Evolutionary conservation across 2,797 vertebrate genomes (phyloP).

Genomic region (Triplophysa yarkandensis): DNA sequence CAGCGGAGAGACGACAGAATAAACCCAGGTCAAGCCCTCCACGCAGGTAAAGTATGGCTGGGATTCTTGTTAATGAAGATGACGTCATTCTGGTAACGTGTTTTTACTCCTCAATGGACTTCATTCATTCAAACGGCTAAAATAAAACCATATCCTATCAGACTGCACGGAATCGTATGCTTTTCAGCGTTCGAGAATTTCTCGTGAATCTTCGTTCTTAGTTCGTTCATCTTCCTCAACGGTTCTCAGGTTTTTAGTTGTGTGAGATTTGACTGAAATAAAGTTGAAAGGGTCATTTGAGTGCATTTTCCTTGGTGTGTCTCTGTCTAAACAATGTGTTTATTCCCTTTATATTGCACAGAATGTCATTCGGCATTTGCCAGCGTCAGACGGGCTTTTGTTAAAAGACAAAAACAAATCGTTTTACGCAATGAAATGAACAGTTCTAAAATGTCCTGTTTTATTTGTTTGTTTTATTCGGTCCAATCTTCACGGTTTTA

Average conservation of each 20-base stretch:
- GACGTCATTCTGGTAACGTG: slow-evolving; percentile 54
- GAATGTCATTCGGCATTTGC: background rate
- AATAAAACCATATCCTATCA: background rate
- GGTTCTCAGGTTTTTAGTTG: slow-evolving; percentile 33
- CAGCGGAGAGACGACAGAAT: slow-evolving; percentile 94
- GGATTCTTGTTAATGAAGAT: slow-evolving; percentile 71
- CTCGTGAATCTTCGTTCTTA: slow-evolving; percentile 9
- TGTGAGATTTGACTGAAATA: slow-evolving; percentile 71
- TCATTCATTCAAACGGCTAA: slow-evolving; percentile 52
- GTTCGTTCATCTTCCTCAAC: background rate
- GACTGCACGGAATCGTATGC: background rate
- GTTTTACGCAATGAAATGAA: background rate
- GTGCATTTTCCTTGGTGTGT: slow-evolving; percentile 69
- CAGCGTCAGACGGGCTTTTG: background rate
- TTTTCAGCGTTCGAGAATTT: background rate
- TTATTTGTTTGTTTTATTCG: background rate
- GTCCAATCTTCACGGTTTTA: background rate
- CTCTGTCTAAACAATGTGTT: slow-evolving; percentile 68
- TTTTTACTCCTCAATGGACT: slow-evolving; percentile 46
- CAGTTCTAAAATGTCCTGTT: background rate
- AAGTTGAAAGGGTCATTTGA: slow-evolving; percentile 63
- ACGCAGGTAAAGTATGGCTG: slow-evolving; percentile 97
- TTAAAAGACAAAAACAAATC: slow-evolving; percentile 37
- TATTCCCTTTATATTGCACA: slow-evolving; percentile 29
- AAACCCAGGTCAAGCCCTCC: slow-evolving; percentile 95